Conservation (phyloP, 2,888 invertebrate genomes). For the Syritta pipiens region DNA sequence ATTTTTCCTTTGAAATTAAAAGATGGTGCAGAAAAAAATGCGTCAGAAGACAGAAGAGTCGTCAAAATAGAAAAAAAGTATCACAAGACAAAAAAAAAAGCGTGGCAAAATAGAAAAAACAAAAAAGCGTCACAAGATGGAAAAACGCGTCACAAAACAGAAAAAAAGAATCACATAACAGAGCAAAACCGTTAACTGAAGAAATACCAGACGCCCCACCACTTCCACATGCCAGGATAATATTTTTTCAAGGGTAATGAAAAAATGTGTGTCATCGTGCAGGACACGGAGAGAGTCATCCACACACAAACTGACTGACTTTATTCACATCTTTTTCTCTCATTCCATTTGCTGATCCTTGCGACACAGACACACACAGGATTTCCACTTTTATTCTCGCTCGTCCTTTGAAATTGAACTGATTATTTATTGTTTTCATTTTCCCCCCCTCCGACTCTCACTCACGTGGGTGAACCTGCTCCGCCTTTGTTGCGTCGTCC, state of each 20-base stretch:
- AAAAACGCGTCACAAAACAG: no score
- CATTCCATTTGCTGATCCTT: constrained; percentile 36
- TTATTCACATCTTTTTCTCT: constrained; percentile 6
- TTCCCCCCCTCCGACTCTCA: constrained; percentile 1
- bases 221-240: constrained; percentile 37
- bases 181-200: no score
- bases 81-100: no score
- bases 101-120: no score
- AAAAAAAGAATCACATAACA: no score
- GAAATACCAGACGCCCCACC: no score
- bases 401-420: constrained; percentile 50
- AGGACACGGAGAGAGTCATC: neutral
- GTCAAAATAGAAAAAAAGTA: no score
- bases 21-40: no score
- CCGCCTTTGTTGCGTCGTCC: constrained; percentile 46
- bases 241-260: constrained; percentile 67
- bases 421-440: constrained; percentile 57
- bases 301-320: constrained; percentile 39
- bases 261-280: constrained; percentile 55
- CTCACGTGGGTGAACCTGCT: neutral
- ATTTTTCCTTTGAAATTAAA: neutral
- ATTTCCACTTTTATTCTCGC: neutral
- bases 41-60: no score
- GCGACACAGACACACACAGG: constrained; percentile 18
- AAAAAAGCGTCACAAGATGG: no score